Evolutionary conservation across 2,113 vertebrate genomes (phyloP).

Genomic region (Phaetusa simplex): DNA sequence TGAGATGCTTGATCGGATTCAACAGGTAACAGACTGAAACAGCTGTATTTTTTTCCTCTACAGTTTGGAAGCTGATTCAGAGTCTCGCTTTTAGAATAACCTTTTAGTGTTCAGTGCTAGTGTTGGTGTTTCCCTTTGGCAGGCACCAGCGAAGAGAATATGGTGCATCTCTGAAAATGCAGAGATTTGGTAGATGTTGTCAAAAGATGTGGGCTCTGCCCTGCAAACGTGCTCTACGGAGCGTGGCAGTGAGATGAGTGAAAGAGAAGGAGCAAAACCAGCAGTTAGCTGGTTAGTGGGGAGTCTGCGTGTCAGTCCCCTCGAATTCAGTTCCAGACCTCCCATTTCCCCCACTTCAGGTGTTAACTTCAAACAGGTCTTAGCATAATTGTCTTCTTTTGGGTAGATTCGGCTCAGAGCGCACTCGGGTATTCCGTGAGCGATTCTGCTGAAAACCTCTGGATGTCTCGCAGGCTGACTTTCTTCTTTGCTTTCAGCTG

Average conservation of each 20-base stretch:
- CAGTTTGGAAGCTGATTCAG: fast-evolving
- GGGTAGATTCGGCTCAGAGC: not conserved
- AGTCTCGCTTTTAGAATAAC: fast-evolving
- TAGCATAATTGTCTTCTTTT: fast-evolving
- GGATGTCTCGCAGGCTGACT: too few relatives aligned
- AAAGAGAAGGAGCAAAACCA: fast-evolving
- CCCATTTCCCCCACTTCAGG: fast-evolving
- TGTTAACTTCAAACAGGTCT: too few relatives aligned
- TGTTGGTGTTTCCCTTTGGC: not conserved
- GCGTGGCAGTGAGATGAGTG: fast-evolving
- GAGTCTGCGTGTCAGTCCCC: too few relatives aligned
- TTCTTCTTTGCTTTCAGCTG: constrained; percentile 63
- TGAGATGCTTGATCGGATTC: constrained; percentile 85
- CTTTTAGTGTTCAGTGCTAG: fast-evolving
- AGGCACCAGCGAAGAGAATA: fast-evolving
- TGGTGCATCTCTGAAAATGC: fast-evolving
- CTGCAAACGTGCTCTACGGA: fast-evolving
- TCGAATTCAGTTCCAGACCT: not conserved
- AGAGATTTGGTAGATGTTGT: not conserved
- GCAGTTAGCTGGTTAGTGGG: too few relatives aligned
- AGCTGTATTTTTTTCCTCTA: fast-evolving
- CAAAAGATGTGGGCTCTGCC: not conserved
- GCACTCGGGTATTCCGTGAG: fast-evolving
- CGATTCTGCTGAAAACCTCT: fast-evolving
- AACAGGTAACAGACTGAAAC: constrained; percentile 72